Base-by-base conservation (phyloP, 2,113 vertebrate genomes). In the Numenius arquata region DNA sequence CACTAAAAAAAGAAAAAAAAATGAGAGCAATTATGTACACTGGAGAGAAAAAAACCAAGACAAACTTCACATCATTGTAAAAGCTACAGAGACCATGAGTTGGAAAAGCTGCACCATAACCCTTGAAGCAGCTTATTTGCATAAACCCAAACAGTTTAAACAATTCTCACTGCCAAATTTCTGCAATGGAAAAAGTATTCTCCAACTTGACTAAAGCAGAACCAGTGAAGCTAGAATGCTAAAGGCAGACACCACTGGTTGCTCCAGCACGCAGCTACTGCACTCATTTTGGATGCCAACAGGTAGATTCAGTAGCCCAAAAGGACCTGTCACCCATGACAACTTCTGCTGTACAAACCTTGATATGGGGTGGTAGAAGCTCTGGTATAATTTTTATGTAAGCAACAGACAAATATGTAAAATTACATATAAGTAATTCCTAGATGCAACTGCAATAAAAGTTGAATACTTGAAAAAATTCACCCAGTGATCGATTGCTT, bases 1-100 rank as follows among this genome's bases (percentile, higher is more conserved):
- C 0, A 1, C 8, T 62, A 36, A 27, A 79, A 66, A 38, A 41
- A 6, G 4, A 55, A 30, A 23, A 36, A 61, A 62, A 23, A 59
- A 25, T 1, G 1, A 34, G 2, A 34, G 7, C 36, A 61, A 65
- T 67, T 41, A 43, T 1, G 0, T 36, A 6, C 38, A 74, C 38
- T 19, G 15, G 14, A 88, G 47, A 78, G 47, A 78, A 82, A 1
- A 78, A 87, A 78, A 85, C 0, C 21, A 59, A 79, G 58, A 68
- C 17, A 72, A 90, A 85, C 74, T 63, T 81, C 15, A 32, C 6
- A 73, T 53, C 34, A 52, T 6, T 74, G 47, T 26, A 77, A 80
- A 93, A 84, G 12, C 55, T 68, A 48, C 27, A 52, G 68, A 77
- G 45, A 48, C 9, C 30, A 11, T 41, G 47, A 88, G 36, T 5